Evolutionary conservation across 1,140 invertebrate genomes (phyloP), one percentile per base, ranked within the genome.

Genomic region (Drosophila novamexicana): DNA sequence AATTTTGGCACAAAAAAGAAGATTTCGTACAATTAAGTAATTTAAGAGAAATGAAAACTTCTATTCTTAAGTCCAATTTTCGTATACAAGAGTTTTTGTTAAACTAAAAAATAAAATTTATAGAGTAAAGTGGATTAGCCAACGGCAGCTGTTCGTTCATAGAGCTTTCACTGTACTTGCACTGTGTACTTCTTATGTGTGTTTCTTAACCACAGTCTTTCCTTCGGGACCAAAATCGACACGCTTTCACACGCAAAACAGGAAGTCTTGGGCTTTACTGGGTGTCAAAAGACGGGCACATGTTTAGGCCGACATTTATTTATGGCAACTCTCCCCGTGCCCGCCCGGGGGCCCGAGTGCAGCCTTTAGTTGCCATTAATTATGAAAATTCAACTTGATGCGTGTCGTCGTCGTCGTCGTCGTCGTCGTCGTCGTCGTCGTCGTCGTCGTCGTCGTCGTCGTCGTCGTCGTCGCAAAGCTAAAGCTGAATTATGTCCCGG

Each of bases 381-480:
- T 86, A 86, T 80, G 69, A 81, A 83, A 86, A 86, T 88, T 89
- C 66, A 77, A 86, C 65, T 79, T 88, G 83, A 88, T 86, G 79
- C 83, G 84, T 82, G 83, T 88, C 79, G 72, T 63, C 71, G 70
- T 63, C 73, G 59, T 49, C 58, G 69, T 49, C 47, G 83, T 88
- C 79, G 72, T 63, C 71, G 83, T 88, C 79, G 72, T 63, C 71
- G 83, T 88, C 79, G 72, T 63, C 71, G 83, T 88, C 79, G 72
- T 63, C 71, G 83, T 88, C 79, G 72, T 63, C 71, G 83, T 88
- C 79, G 72, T 63, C 71, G 83, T 88, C 79, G 72, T 63, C 71
- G 83, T 88, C 79, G 72, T 63, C 71, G 58, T 52, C 73, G 56
- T 62, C 47, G 37, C 36, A 61, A 34, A 47, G 29, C 53, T 18